These are phyloP conservation scores for Baronia brevicornis DNA, from an alignment of 2,888 invertebrate species.

Conservation along the genomic window DNA sequence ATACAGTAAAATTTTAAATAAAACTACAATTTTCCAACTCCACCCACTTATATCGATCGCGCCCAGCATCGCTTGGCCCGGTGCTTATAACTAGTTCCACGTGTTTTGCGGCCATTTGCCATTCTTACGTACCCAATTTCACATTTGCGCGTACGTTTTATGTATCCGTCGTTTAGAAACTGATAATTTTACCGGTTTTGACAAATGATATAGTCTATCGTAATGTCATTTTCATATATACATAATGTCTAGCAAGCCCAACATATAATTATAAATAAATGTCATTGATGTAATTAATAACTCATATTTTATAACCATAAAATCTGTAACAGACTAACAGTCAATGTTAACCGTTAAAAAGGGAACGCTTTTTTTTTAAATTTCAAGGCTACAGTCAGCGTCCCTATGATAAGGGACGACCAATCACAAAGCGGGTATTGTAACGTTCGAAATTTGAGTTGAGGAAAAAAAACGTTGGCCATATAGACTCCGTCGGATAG, in stretches of 20 bases:
- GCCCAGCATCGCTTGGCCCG: constrained; percentile 17
- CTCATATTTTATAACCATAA: too few relatives aligned
- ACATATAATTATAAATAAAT: too few relatives aligned
- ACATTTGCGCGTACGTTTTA: constrained; percentile 13
- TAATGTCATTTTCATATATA: too few relatives aligned
- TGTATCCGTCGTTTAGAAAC: too few relatives aligned
- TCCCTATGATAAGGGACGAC: constrained; percentile 61
- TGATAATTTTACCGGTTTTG: too few relatives aligned
- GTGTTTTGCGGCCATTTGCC: constrained; percentile 35
- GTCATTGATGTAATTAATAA: too few relatives aligned
- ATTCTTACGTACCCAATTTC: constrained; percentile 15
- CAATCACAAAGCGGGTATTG: constrained; percentile 42
- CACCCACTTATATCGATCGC: constrained; percentile 31
- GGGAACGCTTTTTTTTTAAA: constrained; percentile 41
- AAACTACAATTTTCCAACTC: constrained; percentile 19
- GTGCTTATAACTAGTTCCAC: constrained; percentile 25
- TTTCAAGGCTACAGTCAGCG: constrained; percentile 47
- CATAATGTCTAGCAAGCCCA: too few relatives aligned
- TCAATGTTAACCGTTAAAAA: constrained; percentile 44
- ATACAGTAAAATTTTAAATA: too few relatives aligned
- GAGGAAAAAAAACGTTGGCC: constrained; percentile 12
- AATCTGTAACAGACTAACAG: too few relatives aligned
- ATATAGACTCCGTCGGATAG: constrained; percentile 14
- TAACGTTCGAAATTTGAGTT: constrained; percentile 49
- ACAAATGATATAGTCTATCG: too few relatives aligned